These are phyloP conservation scores for Rhynchopsitta pachyrhyncha DNA, from an alignment of 2,113 vertebrate genomes.

Conservation along the genomic window DNA sequence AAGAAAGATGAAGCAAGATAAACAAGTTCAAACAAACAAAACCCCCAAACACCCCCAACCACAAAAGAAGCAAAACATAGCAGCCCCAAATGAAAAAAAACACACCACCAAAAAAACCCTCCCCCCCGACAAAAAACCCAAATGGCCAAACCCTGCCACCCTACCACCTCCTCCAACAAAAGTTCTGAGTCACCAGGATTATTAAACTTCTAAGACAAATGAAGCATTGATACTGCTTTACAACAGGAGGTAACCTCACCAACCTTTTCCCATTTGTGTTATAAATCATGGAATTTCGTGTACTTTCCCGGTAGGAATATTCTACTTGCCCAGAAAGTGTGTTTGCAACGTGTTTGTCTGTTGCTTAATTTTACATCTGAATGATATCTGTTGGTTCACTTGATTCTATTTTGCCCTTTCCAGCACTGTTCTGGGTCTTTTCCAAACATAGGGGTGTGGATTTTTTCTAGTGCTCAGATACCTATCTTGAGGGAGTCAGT, in stretches of 20 bases:
- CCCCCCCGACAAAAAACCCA: neutral
- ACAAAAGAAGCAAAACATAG: neutral
- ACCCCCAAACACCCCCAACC: neutral
- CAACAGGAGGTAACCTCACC: neutral
- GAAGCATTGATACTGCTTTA: neutral
- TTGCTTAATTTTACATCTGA: neutral
- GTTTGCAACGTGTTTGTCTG: neutral
- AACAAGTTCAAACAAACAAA: neutral
- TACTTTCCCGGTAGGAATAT: neutral
- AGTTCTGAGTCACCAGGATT: neutral
- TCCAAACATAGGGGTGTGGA: neutral
- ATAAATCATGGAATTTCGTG: neutral
- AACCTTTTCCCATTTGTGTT: neutral
- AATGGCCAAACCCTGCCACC: rapidly evolving
- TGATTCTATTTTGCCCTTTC: neutral
- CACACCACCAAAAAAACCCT: neutral
- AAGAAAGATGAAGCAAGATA: no score
- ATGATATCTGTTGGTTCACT: neutral
- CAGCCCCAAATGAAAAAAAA: neutral
- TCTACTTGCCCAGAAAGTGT: neutral
- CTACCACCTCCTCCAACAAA: neutral
- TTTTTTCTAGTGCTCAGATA: neutral
- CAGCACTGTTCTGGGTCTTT: neutral
- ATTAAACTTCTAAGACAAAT: neutral
- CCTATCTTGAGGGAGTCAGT: neutral